Evolutionary conservation across 2,888 invertebrate genomes (phyloP), one percentile per base, ranked within the genome.

Genomic region (Lycocerus yunnanus): DNA sequence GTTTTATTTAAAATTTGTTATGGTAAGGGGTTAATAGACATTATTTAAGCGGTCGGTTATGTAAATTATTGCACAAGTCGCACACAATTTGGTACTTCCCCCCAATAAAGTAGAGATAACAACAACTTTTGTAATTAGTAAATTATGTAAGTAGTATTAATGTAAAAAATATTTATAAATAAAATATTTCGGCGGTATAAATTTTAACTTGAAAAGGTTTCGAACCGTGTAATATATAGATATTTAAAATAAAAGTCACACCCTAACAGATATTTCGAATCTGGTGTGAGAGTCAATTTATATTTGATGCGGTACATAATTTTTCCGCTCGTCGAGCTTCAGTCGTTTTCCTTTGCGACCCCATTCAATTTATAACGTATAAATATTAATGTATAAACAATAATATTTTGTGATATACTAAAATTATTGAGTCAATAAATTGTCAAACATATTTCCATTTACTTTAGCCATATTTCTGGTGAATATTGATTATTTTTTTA

Each of bases 241-340:
- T 73, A 73, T 73, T 73, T 69, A 73, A 73, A 73, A 65, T 73
- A 66, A 73, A 73, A 66, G 73, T 73, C 69, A 65, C 73, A 73
- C 73, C 73, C 73, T 66, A 63, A 73, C 69, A 70, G 69, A 69
- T 70, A 70, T 73, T 73, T 67, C 69, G 73, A 66, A 58, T 58
- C 21, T 69, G 73, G 68, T 74, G 69, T 69, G 71, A 74, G 67
- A 85, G 82, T 83, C 85, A 84, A 85, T 85, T 85, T 85, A 84
- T 84, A 84, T 84, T 84, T 84, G 85, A 85, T 84, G 84, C 82
- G 84, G 83, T 82, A 83, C 84, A 84, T 85, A 84, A 84, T 85
- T 85, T 84, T 85, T 85, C 84, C 84, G 84, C 84, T 82, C 80
- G 81, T 78, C 80, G 82, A 79, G 79, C 80, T 80, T 79, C 80